Evolutionary conservation across 2,113 vertebrate genomes (phyloP).

Genomic region (Pachycephala philippinensis): DNA sequence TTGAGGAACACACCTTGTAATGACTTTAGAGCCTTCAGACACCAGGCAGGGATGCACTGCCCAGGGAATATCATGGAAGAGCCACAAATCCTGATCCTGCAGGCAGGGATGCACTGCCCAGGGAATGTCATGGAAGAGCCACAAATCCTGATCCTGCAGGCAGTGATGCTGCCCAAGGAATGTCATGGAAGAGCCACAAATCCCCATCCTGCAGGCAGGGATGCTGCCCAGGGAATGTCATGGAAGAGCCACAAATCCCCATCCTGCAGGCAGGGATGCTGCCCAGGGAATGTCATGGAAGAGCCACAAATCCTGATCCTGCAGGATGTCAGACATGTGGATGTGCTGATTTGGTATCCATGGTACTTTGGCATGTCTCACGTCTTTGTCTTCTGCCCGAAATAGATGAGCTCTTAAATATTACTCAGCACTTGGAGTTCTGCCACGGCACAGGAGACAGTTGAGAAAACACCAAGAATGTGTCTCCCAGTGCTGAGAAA

Average conservation of each 20-base stretch:
- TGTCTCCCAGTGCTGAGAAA: constrained; percentile 3
- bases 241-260: background rate
- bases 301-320: background rate
- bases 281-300: background rate
- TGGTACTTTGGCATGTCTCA: constrained; percentile 43
- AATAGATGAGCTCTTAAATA: constrained; percentile 40
- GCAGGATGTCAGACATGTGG: constrained; percentile 8
- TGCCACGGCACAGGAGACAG: constrained; percentile 9
- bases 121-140: background rate
- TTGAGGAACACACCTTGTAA: background rate
- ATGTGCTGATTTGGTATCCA: constrained; percentile 25
- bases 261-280: background rate
- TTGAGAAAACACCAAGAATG: constrained; percentile 27
- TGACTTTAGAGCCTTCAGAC: background rate
- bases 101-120: too few species aligned
- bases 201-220: background rate
- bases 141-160: background rate
- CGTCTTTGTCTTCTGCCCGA: constrained; percentile 23
- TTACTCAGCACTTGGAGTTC: constrained; percentile 53
- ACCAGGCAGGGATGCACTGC: background rate
- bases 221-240: background rate
- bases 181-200: background rate
- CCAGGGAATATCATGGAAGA: background rate
- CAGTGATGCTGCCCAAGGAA: too few species aligned
- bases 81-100: too few species aligned